A percentile compares a stretch with the other conserved stretches of the same genome.
Conservation (phyloP, 2,113 vertebrate genomes). For the Melanostigma gelatinosum region DNA sequence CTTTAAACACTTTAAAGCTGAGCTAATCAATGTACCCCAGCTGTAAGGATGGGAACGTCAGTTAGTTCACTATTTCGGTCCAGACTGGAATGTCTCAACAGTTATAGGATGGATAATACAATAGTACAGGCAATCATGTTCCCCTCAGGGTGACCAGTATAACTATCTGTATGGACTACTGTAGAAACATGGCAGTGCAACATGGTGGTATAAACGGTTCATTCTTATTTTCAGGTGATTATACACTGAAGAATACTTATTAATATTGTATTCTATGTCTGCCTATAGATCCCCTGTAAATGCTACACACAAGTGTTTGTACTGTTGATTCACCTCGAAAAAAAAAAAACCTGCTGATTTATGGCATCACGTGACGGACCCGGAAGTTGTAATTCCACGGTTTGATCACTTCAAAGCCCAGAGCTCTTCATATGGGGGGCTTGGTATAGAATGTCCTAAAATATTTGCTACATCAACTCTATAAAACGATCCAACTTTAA, state of each 20-base stretch:
- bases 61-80: not conserved
- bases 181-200: too few species aligned
- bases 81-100: too few species aligned
- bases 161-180: too few species aligned
- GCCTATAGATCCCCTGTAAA: too few species aligned
- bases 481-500: not conserved
- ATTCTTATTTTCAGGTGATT: too few species aligned
- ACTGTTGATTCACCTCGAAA: not conserved
- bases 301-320: not conserved
- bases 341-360: not conserved
- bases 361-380: not conserved
- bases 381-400: not conserved
- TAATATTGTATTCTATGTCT: too few species aligned
- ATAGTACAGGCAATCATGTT: too few species aligned
- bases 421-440: not conserved
- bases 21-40: not conserved
- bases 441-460: not conserved
- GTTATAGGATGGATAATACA: too few species aligned
- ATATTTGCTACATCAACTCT: not conserved
- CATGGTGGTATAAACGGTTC: too few species aligned
- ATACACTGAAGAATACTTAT: too few species aligned
- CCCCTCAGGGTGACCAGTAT: too few species aligned
- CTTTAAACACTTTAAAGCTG: constrained; percentile 6
- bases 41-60: not conserved
- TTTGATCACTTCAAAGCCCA: not conserved